Evolutionary conservation across 1,140 invertebrate species (phyloP).

Genomic region (Tetragnatha versicolor): DNA sequence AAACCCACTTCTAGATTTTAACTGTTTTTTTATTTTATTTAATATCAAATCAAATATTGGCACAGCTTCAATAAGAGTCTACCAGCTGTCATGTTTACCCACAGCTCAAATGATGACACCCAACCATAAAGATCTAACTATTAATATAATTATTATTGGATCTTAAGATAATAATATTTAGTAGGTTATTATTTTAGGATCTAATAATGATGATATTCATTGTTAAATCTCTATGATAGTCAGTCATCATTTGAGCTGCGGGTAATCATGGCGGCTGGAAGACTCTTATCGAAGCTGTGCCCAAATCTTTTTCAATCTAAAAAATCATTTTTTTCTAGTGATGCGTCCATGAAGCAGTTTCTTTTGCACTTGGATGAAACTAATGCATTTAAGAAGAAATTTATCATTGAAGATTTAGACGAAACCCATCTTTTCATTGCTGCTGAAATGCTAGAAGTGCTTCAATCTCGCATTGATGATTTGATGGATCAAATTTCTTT

Average conservation of each 20-base stretch:
- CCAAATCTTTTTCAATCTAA: not conserved
- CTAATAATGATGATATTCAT: not conserved
- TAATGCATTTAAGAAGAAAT: slow-evolving; percentile 87
- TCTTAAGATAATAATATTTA: not conserved
- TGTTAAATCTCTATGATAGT: not conserved
- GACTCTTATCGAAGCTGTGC: not conserved
- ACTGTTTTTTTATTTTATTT: too few relatives aligned
- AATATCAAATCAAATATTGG: too few relatives aligned
- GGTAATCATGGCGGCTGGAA: not conserved
- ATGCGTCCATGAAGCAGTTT: slow-evolving; percentile 99
- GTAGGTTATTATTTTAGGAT: not conserved
- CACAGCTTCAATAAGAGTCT: too few relatives aligned
- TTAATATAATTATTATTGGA: not conserved
- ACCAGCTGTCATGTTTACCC: too few relatives aligned
- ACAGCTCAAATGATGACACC: too few relatives aligned
- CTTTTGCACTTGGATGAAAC: slow-evolving; percentile 96
- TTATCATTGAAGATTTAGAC: slow-evolving; percentile 91
- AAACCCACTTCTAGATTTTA: too few relatives aligned
- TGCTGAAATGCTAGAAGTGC: slow-evolving; percentile 84
- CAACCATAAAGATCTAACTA: too few relatives aligned
- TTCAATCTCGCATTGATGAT: slow-evolving; percentile 91
- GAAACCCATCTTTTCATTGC: slow-evolving; percentile 96
- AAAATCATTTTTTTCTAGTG: slow-evolving; percentile 72
- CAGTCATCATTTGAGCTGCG: not conserved
- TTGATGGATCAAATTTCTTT: slow-evolving; percentile 96